Conservation (phyloP, 2,797 vertebrate species). For the Merluccius polli region DNA sequence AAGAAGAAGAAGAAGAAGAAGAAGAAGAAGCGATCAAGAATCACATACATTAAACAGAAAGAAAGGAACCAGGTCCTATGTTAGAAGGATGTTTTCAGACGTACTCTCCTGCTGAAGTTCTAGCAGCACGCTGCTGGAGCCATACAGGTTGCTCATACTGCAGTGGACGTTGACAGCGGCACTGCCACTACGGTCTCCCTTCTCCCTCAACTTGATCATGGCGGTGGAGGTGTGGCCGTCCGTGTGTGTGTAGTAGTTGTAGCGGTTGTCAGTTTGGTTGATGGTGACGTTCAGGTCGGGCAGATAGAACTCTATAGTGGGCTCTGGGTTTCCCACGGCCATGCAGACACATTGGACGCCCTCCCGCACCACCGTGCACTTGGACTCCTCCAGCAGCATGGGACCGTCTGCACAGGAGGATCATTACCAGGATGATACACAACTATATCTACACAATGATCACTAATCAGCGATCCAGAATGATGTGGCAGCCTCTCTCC, state of each 20-base stretch:
- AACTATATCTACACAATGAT: neutral
- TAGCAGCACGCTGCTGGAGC: slow-evolving; percentile 77
- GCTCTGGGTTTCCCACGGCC: slow-evolving; percentile 84
- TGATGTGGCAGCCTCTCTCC: neutral
- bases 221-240: slow-evolving; percentile 83
- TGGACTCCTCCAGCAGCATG: slow-evolving; percentile 82
- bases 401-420: slow-evolving; percentile 67
- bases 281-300: slow-evolving; percentile 87
- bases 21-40: neutral
- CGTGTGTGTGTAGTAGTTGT: slow-evolving; percentile 82
- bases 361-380: slow-evolving; percentile 85
- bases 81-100: slow-evolving; percentile 37
- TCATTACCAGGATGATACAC: neutral
- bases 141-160: slow-evolving; percentile 79
- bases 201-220: slow-evolving; percentile 85
- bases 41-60: neutral
- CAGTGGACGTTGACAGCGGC: slow-evolving; percentile 82
- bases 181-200: slow-evolving; percentile 75
- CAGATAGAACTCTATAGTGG: slow-evolving; percentile 83
- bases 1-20: too few relatives aligned
- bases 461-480: too few relatives aligned
- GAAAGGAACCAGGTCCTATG: neutral
- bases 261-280: slow-evolving; percentile 77
- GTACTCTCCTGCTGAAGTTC: slow-evolving; percentile 90
- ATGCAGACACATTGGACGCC: slow-evolving; percentile 88